Conservation (phyloP, 2,797 vertebrate genomes). For the Leptatherina wallacei region DNA sequence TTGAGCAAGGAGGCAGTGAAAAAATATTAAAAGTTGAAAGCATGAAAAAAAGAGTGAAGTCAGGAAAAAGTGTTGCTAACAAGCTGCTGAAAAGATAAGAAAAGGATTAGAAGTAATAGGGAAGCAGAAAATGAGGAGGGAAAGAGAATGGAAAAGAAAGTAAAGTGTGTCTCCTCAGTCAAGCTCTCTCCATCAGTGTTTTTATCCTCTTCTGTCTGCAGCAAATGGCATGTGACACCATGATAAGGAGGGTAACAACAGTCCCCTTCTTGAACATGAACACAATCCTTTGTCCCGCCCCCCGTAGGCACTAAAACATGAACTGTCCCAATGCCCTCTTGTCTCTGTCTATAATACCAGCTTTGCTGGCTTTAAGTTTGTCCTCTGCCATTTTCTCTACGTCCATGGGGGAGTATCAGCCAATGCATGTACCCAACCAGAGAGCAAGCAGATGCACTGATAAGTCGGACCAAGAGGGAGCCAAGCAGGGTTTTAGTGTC, state of each 20-base stretch:
- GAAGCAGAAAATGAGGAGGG: constrained; percentile 3
- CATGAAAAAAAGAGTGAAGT: not conserved
- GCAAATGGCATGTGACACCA: constrained; percentile 55
- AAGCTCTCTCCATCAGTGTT: constrained; percentile 54
- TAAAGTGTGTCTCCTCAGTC: constrained; percentile 20
- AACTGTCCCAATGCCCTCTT: constrained; percentile 30
- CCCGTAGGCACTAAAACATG: constrained; percentile 17
- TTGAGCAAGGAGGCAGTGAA: not conserved
- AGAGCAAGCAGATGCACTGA: constrained; percentile 15
- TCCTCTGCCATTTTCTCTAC: constrained; percentile 52
- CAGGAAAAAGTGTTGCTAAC: not conserved
- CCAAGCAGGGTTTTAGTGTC: constrained; percentile 50
- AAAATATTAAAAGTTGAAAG: not conserved
- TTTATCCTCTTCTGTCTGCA: constrained; percentile 56
- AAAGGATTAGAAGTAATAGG: constrained; percentile 8
- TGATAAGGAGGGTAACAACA: constrained; percentile 50
- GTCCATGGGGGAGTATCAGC: constrained; percentile 60
- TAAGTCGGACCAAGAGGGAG: not conserved
- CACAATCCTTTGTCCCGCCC: constrained; percentile 9
- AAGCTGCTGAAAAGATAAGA: constrained; percentile 5
- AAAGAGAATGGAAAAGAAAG: not conserved
- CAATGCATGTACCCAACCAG: constrained; percentile 20
- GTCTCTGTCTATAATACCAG: constrained; percentile 33
- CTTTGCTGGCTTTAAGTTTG: constrained; percentile 44
- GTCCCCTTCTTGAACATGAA: constrained; percentile 27